Percentiles rank a stretch among this genome's conserved stretches.
Conservation (phyloP, 2,797 vertebrate species). For the Manis pentadactyla region DNA sequence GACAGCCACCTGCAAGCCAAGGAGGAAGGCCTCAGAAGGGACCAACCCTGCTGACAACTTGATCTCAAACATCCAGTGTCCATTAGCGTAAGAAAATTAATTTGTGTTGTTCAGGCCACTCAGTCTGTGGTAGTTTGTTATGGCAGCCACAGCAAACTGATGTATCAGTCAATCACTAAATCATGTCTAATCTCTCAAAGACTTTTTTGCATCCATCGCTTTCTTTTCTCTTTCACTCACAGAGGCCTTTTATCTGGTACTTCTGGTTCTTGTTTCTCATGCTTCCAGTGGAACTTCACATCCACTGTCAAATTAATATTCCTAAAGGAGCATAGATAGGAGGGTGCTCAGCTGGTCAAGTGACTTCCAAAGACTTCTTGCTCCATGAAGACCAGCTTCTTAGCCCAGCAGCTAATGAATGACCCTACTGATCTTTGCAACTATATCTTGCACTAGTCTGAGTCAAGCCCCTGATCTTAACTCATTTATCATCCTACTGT, state of each 20-base stretch:
- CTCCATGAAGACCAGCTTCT: neutral
- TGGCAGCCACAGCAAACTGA: neutral
- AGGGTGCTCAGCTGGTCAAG: neutral
- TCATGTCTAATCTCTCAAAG: neutral
- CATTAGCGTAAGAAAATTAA: neutral
- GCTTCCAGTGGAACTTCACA: neutral
- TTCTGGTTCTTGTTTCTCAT: neutral
- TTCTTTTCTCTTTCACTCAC: neutral
- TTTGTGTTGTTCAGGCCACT: neutral
- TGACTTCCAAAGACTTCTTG: neutral
- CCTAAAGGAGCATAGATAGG: neutral
- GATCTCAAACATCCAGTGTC: neutral
- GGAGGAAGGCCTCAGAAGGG: neutral
- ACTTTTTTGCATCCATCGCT: neutral
- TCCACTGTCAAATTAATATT: neutral
- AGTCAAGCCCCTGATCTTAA: neutral
- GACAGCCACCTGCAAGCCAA: neutral
- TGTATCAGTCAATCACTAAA: neutral
- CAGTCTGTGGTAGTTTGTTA: neutral
- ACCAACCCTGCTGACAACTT: neutral
- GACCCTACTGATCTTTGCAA: neutral
- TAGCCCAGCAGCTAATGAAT: neutral
- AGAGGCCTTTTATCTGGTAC: neutral
- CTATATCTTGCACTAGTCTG: neutral
- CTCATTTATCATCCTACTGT: neutral